A percentile compares a stretch with the other conserved stretches of the same genome.
Conservation (phyloP, 2,888 invertebrate genomes). For the Orchesella flavescens region DNA sequence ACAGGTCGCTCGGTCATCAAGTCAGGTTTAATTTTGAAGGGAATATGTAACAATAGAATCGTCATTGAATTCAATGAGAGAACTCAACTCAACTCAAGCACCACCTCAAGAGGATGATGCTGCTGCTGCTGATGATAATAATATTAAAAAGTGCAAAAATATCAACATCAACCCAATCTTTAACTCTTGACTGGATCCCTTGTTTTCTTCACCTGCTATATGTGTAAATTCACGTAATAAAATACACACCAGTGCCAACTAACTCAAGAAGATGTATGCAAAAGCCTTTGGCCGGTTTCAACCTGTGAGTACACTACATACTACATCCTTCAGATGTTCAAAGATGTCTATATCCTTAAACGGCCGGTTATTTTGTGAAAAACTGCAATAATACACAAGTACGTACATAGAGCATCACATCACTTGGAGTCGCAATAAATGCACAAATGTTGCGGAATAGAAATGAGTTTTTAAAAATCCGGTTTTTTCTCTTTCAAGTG, state of each 20-base stretch:
- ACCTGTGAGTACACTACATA: too few species aligned
- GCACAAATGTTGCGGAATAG: slow-evolving; percentile 6
- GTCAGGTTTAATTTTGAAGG: slow-evolving; percentile 24
- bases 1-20: slow-evolving; percentile 57
- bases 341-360: background rate
- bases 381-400: too few species aligned
- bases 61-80: too few species aligned
- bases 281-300: too few species aligned
- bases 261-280: too few species aligned
- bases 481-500: slow-evolving; percentile 31
- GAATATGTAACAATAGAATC: background rate
- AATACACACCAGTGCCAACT: too few species aligned
- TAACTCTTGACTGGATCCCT: background rate
- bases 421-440: background rate
- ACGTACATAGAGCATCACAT: too few species aligned
- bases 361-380: background rate
- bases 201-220: background rate
- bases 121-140: background rate
- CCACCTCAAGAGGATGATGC: background rate
- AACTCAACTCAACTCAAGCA: too few species aligned
- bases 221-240: too few species aligned
- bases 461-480: slow-evolving; percentile 34
- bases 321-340: too few species aligned
- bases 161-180: background rate
- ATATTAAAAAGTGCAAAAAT: background rate